These are phyloP conservation scores for Tiliqua scincoides DNA, from an alignment of 2,113 vertebrate genomes.

Conservation along the genomic window DNA sequence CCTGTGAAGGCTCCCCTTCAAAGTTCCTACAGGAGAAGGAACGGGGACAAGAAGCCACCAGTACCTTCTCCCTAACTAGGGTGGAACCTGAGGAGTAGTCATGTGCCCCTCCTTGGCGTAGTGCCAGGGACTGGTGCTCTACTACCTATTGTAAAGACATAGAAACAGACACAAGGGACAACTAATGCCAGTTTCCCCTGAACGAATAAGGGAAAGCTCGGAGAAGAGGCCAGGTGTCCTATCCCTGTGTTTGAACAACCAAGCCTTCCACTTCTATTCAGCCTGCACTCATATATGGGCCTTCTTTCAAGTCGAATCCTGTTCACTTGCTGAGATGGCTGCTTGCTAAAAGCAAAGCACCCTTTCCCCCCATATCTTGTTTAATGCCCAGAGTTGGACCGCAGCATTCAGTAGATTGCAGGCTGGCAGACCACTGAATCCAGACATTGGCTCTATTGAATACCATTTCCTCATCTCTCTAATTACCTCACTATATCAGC, in stretches of 20 bases:
- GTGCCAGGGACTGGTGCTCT: too few relatives aligned
- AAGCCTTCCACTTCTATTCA: neutral
- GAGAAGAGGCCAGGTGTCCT: neutral
- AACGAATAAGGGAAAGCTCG: neutral
- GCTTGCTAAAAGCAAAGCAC: slow-evolving; percentile 39
- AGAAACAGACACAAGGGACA: neutral
- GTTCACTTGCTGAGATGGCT: slow-evolving; percentile 39
- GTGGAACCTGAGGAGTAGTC: too few relatives aligned
- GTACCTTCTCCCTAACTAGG: too few relatives aligned
- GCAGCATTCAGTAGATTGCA: slow-evolving; percentile 68
- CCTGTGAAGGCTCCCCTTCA: too few relatives aligned
- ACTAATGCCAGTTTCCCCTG: neutral
- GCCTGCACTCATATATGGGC: slow-evolving; percentile 4
- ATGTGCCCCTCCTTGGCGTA: too few relatives aligned
- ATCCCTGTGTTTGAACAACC: neutral
- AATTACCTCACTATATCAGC: slow-evolving; percentile 66
- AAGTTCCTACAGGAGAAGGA: too few relatives aligned
- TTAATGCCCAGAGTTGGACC: slow-evolving; percentile 39
- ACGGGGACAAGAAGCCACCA: too few relatives aligned
- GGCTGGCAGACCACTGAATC: slow-evolving; percentile 66
- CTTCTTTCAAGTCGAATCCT: neutral
- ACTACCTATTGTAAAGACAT: neutral
- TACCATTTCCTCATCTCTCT: slow-evolving; percentile 55
- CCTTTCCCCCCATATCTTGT: slow-evolving; percentile 30
- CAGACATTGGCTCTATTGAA: slow-evolving; percentile 58